Base-by-base conservation (phyloP, 2,113 vertebrate genomes). In the Rhinolophus sinicus region DNA sequence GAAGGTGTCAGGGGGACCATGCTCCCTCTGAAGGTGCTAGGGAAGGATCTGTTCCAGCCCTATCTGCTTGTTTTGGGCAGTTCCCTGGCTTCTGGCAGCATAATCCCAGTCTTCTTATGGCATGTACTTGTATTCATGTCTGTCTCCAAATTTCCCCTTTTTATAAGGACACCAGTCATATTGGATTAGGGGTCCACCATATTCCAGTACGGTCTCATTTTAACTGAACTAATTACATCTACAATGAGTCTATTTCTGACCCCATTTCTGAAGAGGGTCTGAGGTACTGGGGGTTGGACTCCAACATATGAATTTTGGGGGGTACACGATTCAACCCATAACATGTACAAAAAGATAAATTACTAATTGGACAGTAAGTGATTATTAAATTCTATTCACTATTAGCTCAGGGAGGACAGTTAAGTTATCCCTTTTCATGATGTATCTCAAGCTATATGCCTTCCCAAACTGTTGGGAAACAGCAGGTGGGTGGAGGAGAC, bases 221-320 rank as follows among this genome's bases (percentile, higher is more conserved):
- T 88, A 84, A 67, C 30, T 30, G 54, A 54, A 60, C 24, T 77
- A 56, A 90, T 70, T 70, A 24, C 22, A 87, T 22, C 33, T 54
- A 24, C 60, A 38, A 47, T 58, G 33, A 80, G 24, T 33, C 19
- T 24, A 60, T 93, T 73, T 80, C 44, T 10, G 21, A 70, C 30
- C 33, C 18, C 28, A 47, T 92, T 82, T 88, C 30, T 33, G 58
- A 94, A 72, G 35, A 67, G 56, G 56, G 28, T 92, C 62, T 30
- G 30, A 38, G 67, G 33, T 69, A 9, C 38, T 44, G 13, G 56
- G 22, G 70, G 75, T 73, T 47, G 38, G 30, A 52, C 28, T 90
- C 93, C 52, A 52, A 5, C 4, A 44, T 44, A 38, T 13, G 60
- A 35, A 70, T 58, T 60, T 58, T 4, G 22, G 28, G 60, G 67